Evolutionary conservation across 2,888 invertebrate species (phyloP).

Genomic region (Conomelus anceps): DNA sequence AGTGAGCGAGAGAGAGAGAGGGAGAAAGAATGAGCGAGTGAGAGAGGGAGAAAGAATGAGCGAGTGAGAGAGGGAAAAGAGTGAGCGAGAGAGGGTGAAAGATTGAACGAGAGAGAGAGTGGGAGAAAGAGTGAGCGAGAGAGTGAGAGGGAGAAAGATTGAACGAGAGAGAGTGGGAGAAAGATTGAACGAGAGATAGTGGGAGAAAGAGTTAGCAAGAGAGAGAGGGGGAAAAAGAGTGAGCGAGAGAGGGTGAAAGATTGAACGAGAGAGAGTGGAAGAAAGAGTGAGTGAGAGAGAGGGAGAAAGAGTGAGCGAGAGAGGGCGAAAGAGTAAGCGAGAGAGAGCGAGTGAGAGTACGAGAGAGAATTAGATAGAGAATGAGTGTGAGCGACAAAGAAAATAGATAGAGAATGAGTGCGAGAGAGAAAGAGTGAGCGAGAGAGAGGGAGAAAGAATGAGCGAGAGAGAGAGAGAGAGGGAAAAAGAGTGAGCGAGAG

Average conservation of each 20-base stretch:
- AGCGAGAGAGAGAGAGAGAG: neutral
- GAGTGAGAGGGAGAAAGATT: neutral
- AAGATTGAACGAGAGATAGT: no score
- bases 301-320: neutral
- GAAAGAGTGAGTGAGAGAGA: no score
- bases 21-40: neutral
- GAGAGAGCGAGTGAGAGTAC: neutral
- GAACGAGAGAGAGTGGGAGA: no score
- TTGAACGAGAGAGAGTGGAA: no score
- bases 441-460: no score
- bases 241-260: neutral
- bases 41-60: no score
- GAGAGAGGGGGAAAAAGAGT: no score
- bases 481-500: no score
- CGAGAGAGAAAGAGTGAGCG: neutral
- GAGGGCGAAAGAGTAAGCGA: neutral
- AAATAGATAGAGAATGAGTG: no score
- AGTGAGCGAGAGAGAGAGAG: no score
- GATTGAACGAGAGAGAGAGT: neutral
- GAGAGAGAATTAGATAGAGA: neutral
- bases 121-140: no score
- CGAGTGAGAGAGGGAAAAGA: neutral
- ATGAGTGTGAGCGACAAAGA: no score
- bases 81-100: neutral
- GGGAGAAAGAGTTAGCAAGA: neutral